Evolutionary conservation across 64 coral and sea anemone genomes (phyloP).

Genomic region (Dendronephthya gigantea): DNA sequence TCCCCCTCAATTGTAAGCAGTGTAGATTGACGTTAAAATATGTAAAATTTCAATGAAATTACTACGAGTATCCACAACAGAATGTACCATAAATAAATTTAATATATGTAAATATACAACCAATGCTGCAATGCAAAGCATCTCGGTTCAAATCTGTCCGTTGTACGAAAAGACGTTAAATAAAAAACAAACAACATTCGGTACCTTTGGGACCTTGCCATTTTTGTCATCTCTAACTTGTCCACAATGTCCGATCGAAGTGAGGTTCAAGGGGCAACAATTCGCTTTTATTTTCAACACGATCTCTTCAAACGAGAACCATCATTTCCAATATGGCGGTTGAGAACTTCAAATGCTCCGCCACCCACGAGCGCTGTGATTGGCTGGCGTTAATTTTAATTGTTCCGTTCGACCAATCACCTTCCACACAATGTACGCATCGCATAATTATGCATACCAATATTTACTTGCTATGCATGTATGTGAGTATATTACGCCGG

Average conservation of each 20-base stretch:
- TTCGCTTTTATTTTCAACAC: neutral
- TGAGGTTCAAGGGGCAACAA: neutral
- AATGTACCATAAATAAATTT: no score
- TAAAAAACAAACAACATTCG: neutral
- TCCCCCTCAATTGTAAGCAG: neutral
- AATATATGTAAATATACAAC: no score
- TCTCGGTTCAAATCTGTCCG: neutral
- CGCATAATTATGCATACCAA: neutral
- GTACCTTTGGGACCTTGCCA: neutral
- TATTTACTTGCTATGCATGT: neutral
- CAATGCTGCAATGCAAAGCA: neutral
- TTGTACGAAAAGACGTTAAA: neutral
- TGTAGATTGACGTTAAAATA: neutral
- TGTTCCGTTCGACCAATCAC: neutral
- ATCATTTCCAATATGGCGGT: constrained; percentile 17
- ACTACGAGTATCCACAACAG: no score
- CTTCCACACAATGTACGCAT: neutral
- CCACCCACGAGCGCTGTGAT: neutral
- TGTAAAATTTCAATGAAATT: neutral
- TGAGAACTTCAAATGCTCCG: constrained; percentile 16
- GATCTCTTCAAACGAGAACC: neutral
- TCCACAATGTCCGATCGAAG: neutral
- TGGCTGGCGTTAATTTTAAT: neutral
- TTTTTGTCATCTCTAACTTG: neutral
- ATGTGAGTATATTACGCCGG: neutral